phyloP scores from a whole-genome alignment of 92 coral and sea anemone genomes.

The Porites lobata region DNA sequence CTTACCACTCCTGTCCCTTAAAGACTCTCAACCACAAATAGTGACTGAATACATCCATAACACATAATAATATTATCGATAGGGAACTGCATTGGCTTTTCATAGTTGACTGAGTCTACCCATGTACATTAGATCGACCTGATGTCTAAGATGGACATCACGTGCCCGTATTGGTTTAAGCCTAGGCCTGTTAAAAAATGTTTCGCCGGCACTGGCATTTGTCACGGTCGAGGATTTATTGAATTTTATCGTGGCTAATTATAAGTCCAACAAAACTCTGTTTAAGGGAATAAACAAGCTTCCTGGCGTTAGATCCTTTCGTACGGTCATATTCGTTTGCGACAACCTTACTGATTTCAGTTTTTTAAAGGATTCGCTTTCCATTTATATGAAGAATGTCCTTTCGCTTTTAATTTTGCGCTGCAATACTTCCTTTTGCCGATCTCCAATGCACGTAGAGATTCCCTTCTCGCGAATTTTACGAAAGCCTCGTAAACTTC shows the following conservation, averaged over 20 bases:
- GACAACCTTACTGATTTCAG: constrained; percentile 23
- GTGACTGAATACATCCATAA: too few relatives aligned
- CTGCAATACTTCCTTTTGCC: background rate
- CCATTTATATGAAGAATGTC: constrained; percentile 19
- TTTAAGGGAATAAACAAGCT: constrained; percentile 47
- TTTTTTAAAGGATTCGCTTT: constrained; percentile 18
- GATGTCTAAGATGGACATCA: too few relatives aligned
- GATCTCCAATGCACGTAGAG: too few relatives aligned
- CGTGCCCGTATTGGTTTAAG: background rate
- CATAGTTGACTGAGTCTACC: too few relatives aligned
- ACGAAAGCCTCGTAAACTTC: constrained; percentile 12
- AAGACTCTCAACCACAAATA: too few relatives aligned
- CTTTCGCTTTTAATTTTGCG: constrained; percentile 28
- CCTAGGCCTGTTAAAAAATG: constrained; percentile 48
- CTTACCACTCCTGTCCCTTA: too few relatives aligned
- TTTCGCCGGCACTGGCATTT: constrained; percentile 51
- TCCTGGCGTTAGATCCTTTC: constrained; percentile 50
- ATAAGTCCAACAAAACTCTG: constrained; percentile 40
- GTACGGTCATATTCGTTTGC: constrained; percentile 10
- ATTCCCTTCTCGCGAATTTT: constrained; percentile 14
- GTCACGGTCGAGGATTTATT: constrained; percentile 33
- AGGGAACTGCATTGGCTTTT: too few relatives aligned
- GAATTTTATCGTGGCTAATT: constrained; percentile 34
- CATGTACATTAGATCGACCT: too few relatives aligned
- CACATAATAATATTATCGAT: too few relatives aligned